phyloP scores from a whole-genome alignment of 2,113 vertebrate genomes.

The Formicarius rufipectus region DNA sequence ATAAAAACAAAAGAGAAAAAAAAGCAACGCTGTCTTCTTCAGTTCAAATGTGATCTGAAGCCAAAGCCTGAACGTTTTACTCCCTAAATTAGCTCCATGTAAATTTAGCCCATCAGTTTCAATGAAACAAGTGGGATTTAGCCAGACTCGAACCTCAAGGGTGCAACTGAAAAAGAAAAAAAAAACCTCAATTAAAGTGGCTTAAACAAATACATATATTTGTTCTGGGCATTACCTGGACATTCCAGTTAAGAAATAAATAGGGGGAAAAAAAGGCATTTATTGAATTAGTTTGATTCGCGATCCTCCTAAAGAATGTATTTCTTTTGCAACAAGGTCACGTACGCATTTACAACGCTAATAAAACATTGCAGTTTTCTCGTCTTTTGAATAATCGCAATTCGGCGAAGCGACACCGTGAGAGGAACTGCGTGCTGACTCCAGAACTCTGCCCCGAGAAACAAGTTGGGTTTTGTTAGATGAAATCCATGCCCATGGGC shows the following conservation, averaged over 20 bases:
- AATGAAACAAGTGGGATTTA: neutral
- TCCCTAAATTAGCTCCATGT: neutral
- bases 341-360: fast-evolving
- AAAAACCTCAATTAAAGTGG: neutral
- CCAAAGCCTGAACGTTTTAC: neutral
- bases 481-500: neutral
- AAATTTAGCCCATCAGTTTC: neutral
- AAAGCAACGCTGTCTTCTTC: neutral
- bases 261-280: neutral
- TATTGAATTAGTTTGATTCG: neutral
- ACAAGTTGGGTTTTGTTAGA: neutral
- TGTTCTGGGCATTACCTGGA: neutral
- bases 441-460: neutral
- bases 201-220: neutral
- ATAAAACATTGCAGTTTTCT: neutral
- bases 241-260: neutral
- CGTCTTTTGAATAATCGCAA: neutral
- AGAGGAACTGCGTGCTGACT: neutral
- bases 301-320: neutral
- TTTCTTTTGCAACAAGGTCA: neutral
- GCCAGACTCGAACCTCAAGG: conserved; percentile 6
- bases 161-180: neutral
- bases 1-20: conserved; percentile 17
- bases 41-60: neutral
- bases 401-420: neutral